Evolutionary conservation across 2,113 vertebrate genomes (phyloP).

Genomic region (Dicentrarchus labrax): DNA sequence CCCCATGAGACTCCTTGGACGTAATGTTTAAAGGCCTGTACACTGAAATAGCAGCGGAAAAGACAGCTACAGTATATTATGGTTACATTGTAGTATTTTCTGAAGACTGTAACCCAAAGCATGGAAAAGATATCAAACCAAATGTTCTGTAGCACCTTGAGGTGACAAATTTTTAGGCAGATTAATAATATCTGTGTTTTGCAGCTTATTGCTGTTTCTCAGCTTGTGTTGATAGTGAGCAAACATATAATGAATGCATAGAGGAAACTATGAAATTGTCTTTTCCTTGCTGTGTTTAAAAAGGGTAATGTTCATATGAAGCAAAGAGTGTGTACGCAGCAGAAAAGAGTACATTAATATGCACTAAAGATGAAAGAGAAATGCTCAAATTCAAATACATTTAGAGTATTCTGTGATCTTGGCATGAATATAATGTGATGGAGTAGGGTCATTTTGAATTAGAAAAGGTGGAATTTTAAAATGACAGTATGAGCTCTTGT

Average conservation of each 20-base stretch:
- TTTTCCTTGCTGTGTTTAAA: constrained; percentile 40
- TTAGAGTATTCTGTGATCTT: constrained; percentile 51
- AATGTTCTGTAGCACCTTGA: constrained; percentile 29
- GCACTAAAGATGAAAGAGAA: constrained; percentile 68
- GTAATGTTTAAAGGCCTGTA: constrained; percentile 41
- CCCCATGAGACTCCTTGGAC: constrained; percentile 49
- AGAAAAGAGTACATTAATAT: constrained; percentile 65
- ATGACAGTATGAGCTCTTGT: constrained; percentile 19
- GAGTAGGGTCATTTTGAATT: constrained; percentile 51
- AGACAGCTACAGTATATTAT: constrained; percentile 20
- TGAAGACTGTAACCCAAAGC: constrained; percentile 13
- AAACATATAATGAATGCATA: constrained; percentile 49
- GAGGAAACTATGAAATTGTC: constrained; percentile 12
- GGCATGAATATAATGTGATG: constrained; percentile 50
- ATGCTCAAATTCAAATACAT: constrained; percentile 63
- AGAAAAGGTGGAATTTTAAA: constrained; percentile 45
- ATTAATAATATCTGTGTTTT: constrained; percentile 48
- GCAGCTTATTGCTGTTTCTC: constrained; percentile 19
- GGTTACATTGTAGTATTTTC: constrained; percentile 3
- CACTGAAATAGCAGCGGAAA: constrained; percentile 26
- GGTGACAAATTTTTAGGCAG: constrained; percentile 26
- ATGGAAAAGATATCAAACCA: constrained; percentile 19
- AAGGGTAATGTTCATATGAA: constrained; percentile 26
- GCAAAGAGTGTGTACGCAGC: constrained; percentile 56
- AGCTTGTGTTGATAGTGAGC: constrained; percentile 19